Base-by-base conservation (phyloP, 2,888 invertebrate genomes). In the Meteorus colon region DNA sequence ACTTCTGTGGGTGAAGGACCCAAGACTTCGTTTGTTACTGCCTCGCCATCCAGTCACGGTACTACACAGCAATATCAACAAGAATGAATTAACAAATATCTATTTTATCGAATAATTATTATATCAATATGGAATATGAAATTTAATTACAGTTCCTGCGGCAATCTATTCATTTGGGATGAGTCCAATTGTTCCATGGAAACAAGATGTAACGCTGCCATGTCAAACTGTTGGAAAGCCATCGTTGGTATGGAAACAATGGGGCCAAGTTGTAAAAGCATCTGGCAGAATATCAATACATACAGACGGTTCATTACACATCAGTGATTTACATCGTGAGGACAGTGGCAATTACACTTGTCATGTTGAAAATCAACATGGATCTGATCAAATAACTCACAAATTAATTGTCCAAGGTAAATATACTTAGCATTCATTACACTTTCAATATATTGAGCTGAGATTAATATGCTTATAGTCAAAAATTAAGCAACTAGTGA, bases 291-390 rank as follows among this genome's bases (percentile, higher is more conserved):
- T 79, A 92, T 95, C 76, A 91, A 93, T 74, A 90, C 91, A 83
- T 93, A 82, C 81, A 60, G 90, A 96, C 83, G 95, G 95, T 0
- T 95, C 95, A 1, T 90, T 96, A 31, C 92, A 94, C 69, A 94
- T 96, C 79, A 93, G 94, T 88, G 96, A 94, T 48, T 91, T 95
- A 4, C 95, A 96, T 87, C 94, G 94, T 81, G 93, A 93, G 29
- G 97, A 97, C 89, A 95, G 95, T 82, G 97, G 96, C 16, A 97
- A 97, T 90, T 98, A 97, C 89, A 96, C 96, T 0, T 98, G 97
- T 87, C 91, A 92, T 48, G 96, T 96, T 0, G 95, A 96, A 85
- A 97, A 98, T 88, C 92, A 92, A 12, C 94, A 96, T 90, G 96
- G 96, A 2, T 93, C 93, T 74, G 97, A 96, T 89, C 95, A 95